phyloP scores from a whole-genome alignment of 2,888 invertebrate genomes.

The Sinhomidia bicolor region DNA sequence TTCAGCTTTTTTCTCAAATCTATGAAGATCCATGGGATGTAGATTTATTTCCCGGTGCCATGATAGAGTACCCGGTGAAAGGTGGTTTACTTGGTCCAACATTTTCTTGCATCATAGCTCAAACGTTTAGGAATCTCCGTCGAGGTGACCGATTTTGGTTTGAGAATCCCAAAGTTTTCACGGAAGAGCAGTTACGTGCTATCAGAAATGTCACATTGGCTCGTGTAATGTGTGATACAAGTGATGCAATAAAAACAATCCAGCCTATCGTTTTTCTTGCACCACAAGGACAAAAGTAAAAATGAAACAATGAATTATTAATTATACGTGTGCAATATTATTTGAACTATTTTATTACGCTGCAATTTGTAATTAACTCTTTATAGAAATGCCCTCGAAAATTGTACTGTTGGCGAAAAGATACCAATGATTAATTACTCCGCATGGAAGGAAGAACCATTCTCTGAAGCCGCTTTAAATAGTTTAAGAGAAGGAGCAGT shows the following conservation, averaged over 20 bases:
- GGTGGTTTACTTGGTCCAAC: slow-evolving; percentile 82
- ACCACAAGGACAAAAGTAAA: slow-evolving; percentile 83
- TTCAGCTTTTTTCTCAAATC: slow-evolving; percentile 73
- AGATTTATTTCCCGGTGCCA: slow-evolving; percentile 82
- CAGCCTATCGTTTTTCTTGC: slow-evolving; percentile 88
- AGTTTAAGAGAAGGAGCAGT: slow-evolving; percentile 61
- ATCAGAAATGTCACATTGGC: slow-evolving; percentile 88
- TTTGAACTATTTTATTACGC: no score
- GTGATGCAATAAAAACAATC: slow-evolving; percentile 86
- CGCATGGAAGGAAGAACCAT: slow-evolving; percentile 76
- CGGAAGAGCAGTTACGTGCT: slow-evolving; percentile 89
- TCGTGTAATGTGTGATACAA: slow-evolving; percentile 87
- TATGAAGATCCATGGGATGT: slow-evolving; percentile 80
- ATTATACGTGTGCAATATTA: not conserved
- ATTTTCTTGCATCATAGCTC: slow-evolving; percentile 84
- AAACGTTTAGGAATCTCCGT: slow-evolving; percentile 82
- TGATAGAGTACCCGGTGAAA: slow-evolving; percentile 82
- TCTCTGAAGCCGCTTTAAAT: slow-evolving; percentile 66
- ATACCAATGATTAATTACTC: slow-evolving; percentile 74
- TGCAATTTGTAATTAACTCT: no score
- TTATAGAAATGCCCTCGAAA: slow-evolving; percentile 76
- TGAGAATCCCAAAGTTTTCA: slow-evolving; percentile 84
- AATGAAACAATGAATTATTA: not conserved
- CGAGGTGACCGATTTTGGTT: slow-evolving; percentile 84
- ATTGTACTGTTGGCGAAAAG: slow-evolving; percentile 66